Evolutionary conservation across 2,113 vertebrate genomes (phyloP), one percentile per base, ranked within the genome.

Genomic region (Canis aureus): DNA sequence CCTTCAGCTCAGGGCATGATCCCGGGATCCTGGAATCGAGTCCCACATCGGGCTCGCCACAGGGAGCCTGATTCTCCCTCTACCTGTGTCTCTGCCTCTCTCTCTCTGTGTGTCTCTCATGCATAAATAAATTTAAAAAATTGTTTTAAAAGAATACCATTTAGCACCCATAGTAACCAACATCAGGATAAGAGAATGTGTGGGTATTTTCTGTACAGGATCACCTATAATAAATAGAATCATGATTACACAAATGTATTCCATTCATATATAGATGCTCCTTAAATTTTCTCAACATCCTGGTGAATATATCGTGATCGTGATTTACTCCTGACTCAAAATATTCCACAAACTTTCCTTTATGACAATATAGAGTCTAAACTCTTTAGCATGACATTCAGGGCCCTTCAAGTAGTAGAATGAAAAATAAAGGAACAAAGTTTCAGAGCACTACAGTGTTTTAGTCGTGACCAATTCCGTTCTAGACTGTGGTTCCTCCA

Each of bases 281-380:
- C 35, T 97, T 89, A 66, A 60, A n/a, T 97, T 94, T 15, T 96
- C n/a, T 85, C 62, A 82, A 43, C 17, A 60, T 19, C 5, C 64
- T 94, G 6, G 0, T 69, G 15, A 83, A 1, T 83, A 91, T 73
- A 69, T 84, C 43, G 62, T 60, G 35, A 87, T 76, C 13, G 13
- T 79, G 15, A 29, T 23, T 43, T 17, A 25, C 38, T 91, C 9
- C 15, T 6, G 64, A 17, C 20, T 86, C 67, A 73, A 85, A 82
- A 62, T 73, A 92, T 53, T 51, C 8, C 11, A 71, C 38, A 38
- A 51, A 60, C 15, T 71, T 12, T 64, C 64, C 10, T 91, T 82
- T 89, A 49, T 69, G 66, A 20, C 9, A 62, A 88, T 74, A 57
- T 25, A 62, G 79, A 73, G 13, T 78, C 57, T 91, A 25, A 93